Percentiles rank a stretch among this genome's conserved stretches.
Evolutionary conservation across 53 echinoderm and acorn worm species (phyloP).

Genomic region (Glandiceps talaboti): DNA sequence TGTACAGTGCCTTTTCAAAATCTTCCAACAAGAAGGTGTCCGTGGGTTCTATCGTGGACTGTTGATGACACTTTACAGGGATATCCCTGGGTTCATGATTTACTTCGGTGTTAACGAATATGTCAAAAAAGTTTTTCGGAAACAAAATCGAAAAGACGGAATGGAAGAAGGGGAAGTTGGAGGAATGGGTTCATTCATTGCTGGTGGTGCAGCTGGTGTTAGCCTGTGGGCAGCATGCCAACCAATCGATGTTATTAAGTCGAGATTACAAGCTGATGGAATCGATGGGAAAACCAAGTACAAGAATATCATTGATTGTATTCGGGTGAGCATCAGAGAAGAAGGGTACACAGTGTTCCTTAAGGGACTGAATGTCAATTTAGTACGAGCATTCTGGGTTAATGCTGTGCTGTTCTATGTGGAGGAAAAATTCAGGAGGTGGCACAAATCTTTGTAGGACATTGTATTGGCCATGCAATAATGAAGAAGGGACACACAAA

Average conservation of each 20-base stretch:
- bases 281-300: background rate
- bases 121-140: too few relatives aligned
- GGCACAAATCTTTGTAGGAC: too few relatives aligned
- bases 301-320: background rate
- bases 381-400: background rate
- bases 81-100: conserved; percentile 82
- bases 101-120: too few relatives aligned
- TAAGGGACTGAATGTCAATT: background rate
- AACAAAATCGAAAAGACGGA: too few relatives aligned
- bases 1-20: conserved; percentile 47
- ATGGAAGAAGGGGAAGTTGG: too few relatives aligned
- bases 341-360: background rate
- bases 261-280: background rate
- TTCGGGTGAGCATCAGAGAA: background rate
- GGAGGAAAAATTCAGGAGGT: background rate
- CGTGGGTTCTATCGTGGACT: conserved; percentile 67
- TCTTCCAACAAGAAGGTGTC: conserved; percentile 55
- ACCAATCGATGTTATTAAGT: background rate
- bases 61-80: conserved; percentile 43
- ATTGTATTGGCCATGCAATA: too few relatives aligned
- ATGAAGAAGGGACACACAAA: too few relatives aligned
- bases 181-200: too few relatives aligned
- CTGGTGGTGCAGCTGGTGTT: background rate
- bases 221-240: background rate
- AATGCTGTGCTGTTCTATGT: background rate